Base-by-base conservation (phyloP, 53 echinoderm and acorn worm genomes). In the Hippasteria phrygiana region DNA sequence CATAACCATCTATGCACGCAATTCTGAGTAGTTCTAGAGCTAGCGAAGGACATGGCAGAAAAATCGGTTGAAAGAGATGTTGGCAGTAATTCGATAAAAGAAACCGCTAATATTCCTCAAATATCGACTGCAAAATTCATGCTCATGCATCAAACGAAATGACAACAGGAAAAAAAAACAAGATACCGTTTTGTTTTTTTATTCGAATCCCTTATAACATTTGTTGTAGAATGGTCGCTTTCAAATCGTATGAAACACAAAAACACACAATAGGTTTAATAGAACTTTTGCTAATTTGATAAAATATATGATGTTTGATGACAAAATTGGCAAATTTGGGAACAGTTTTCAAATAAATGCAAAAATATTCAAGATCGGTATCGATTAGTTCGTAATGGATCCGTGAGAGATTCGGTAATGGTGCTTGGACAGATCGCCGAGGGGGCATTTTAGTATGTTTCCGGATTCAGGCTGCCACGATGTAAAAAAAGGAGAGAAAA, bases 301-400 rank as follows among this genome's bases (percentile, higher is more conserved):
- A 51, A 51, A 51, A 51, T 0, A 51, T 14, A 2, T 20, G 51
- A 51, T 51, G 14, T 51, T 51, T 51, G 2, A 51, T 2, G 51
- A 14, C 26, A 26, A 59, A 3, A 3, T n/a, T n/a, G n/a, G n/a
- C n/a, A n/a, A n/a, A n/a, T n/a, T n/a, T n/a, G n/a, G n/a, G n/a
- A n/a, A n/a, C n/a, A 59, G 26, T 59, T 59, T 3, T 24, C 59
- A 3, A 26, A 59, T 59, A 45, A 11, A 59, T 59, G 59, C 59
- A 59, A 59, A 59, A 59, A 59, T 59, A 59, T 59, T 59, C 59
- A 22, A 59, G 26, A 59, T 59, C 8, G n/a, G 22, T n/a, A 59
- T 59, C 59, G 59, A 59, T 59, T 59, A 22, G 4, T 59, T 24
- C 22, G 59, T 59, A 59, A 59, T 59, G 7, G 59, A 59, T 12